Evolutionary conservation across 2,113 vertebrate species (phyloP).

Genomic region (Ceratotherium simum): DNA sequence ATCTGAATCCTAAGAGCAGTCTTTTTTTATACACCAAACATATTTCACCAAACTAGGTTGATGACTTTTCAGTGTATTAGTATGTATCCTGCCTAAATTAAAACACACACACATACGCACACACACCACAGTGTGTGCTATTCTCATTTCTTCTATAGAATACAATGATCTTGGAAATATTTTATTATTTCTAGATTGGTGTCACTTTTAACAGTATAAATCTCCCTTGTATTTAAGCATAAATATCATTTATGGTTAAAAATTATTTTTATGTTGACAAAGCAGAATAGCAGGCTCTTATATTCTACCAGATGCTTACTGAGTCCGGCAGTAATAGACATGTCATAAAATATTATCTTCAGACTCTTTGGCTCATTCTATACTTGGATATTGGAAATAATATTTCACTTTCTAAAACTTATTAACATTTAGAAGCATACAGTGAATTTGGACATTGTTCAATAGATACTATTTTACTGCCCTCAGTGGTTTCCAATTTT

Average conservation of each 20-base stretch:
- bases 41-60: neutral
- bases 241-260: neutral
- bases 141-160: neutral
- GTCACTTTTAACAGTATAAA: neutral
- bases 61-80: neutral
- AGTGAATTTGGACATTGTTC: neutral
- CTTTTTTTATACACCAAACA: neutral
- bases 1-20: neutral
- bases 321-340: neutral
- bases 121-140: neutral
- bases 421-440: neutral
- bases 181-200: constrained; percentile 46
- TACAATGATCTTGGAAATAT: neutral
- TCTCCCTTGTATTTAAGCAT: neutral
- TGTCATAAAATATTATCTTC: neutral
- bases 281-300: neutral
- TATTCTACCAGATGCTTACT: neutral
- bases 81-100: neutral
- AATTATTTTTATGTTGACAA: neutral
- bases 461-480: neutral
- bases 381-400: neutral
- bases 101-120: neutral
- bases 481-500: neutral
- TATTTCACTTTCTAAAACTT: neutral
- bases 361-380: neutral